phyloP scores from a whole-genome alignment of 1,140 invertebrate species.

The Aphaenogaster floridana region DNA sequence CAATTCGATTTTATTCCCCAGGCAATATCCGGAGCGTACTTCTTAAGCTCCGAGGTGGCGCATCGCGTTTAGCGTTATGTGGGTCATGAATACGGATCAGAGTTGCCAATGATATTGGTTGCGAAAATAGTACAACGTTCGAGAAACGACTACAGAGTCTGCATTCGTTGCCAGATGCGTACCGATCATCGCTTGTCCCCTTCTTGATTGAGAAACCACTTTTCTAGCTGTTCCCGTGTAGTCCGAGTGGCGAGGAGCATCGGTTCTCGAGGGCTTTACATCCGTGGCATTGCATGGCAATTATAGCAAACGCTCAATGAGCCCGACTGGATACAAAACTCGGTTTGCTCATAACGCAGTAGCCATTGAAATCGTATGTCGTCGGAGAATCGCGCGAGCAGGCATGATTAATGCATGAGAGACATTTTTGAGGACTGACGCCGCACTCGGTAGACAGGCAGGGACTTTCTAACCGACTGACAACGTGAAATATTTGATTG shows the following conservation, averaged over 20 bases:
- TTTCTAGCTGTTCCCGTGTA: slow-evolving; percentile 1
- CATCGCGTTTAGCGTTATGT: not conserved
- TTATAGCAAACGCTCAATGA: slow-evolving; percentile 51
- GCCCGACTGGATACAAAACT: slow-evolving; percentile 32
- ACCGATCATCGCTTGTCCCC: not conserved
- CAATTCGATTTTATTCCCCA: not conserved
- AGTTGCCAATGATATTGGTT: not conserved
- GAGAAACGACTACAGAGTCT: not conserved
- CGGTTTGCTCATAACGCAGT: slow-evolving; percentile 52
- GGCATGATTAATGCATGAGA: slow-evolving; percentile 83
- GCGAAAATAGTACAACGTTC: slow-evolving; percentile 23
- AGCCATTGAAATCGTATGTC: slow-evolving; percentile 67
- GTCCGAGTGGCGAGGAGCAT: not conserved
- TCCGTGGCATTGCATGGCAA: slow-evolving; percentile 37
- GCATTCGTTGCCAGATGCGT: slow-evolving; percentile 39
- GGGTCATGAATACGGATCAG: slow-evolving; percentile 29
- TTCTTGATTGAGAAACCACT: slow-evolving; percentile 37
- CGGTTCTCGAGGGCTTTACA: slow-evolving; percentile 26
- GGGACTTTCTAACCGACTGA: slow-evolving; percentile 80
- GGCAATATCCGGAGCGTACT: not conserved
- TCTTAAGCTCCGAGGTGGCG: too few species aligned
- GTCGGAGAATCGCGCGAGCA: slow-evolving; percentile 70
- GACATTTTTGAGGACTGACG: slow-evolving; percentile 77
- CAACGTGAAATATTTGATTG: slow-evolving; percentile 80
- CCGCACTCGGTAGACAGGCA: slow-evolving; percentile 50